These are phyloP conservation scores for Eustalomyia histrio DNA, from an alignment of 2,888 invertebrate genomes.

Conservation along the genomic window DNA sequence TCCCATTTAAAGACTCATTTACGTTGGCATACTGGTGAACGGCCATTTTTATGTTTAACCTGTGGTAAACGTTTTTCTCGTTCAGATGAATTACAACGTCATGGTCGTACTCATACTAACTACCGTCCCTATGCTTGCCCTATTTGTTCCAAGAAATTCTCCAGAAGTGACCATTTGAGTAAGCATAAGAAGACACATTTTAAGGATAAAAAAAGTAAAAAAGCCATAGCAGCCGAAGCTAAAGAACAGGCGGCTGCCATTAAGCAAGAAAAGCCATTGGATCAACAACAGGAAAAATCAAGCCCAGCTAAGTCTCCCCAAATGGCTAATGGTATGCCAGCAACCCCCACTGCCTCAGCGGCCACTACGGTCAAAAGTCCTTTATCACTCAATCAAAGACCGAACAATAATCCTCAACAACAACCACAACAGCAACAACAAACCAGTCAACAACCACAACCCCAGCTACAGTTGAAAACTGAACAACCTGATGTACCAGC, in stretches of 20 bases:
- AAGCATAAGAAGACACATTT: constrained; percentile 94
- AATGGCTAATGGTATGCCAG: constrained; percentile 45
- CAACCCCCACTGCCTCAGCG: constrained; percentile 50
- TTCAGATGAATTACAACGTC: constrained; percentile 94
- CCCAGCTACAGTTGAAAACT: constrained; percentile 68
- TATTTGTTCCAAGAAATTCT: constrained; percentile 93
- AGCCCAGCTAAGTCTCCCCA: constrained; percentile 49
- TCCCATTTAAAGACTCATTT: constrained; percentile 96
- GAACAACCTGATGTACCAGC: constrained; percentile 71
- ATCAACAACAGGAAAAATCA: constrained; percentile 60
- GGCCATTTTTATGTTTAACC: constrained; percentile 92
- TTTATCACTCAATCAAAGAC: constrained; percentile 30
- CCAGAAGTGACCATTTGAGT: constrained; percentile 95
- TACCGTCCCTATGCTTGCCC: constrained; percentile 93
- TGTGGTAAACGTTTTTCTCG: constrained; percentile 95
- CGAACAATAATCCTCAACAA: constrained; percentile 23
- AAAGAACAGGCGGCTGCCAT: constrained; percentile 70
- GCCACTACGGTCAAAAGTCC: constrained; percentile 50
- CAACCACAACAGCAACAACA: constrained; percentile 5
- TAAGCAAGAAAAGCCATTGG: constrained; percentile 69
- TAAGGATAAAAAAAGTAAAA: constrained; percentile 78
- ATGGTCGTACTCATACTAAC: constrained; percentile 92
- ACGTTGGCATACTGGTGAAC: constrained; percentile 95
- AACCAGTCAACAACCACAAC: neutral
- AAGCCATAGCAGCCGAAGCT: constrained; percentile 73